These are phyloP conservation scores for Chunga burmeisteri DNA, from an alignment of 2,113 vertebrate species.

Conservation along the genomic window DNA sequence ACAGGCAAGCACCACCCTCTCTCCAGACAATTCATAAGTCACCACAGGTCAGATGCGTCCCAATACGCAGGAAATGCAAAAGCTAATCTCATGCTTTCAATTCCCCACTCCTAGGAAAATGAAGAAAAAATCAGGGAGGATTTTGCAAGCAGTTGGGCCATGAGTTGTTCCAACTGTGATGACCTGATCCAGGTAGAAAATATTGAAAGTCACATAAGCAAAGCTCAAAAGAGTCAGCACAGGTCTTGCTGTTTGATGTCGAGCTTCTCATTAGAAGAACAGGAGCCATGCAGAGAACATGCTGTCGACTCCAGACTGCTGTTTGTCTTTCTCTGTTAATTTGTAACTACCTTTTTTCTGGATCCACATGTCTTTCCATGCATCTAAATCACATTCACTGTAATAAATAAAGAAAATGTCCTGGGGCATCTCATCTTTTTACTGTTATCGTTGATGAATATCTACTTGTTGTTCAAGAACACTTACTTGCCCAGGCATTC, in stretches of 20 bases:
- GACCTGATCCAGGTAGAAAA: background rate
- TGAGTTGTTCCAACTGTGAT: background rate
- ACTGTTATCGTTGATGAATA: background rate
- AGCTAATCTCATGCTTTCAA: background rate
- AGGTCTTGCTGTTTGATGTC: background rate
- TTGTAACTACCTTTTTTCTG: background rate
- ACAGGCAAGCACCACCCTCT: background rate
- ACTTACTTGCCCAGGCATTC: constrained; percentile 16
- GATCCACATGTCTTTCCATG: background rate
- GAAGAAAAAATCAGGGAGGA: background rate
- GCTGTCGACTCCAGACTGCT: background rate
- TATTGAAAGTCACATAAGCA: background rate
- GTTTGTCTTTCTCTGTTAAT: background rate
- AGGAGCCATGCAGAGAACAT: background rate
- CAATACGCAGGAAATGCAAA: background rate
- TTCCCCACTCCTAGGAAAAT: background rate
- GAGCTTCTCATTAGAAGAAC: background rate
- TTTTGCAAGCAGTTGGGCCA: background rate
- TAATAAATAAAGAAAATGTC: constrained; percentile 2
- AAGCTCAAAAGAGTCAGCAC: background rate
- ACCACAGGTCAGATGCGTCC: background rate
- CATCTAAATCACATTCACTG: background rate
- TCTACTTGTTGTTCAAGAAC: background rate
- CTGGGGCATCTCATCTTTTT: background rate
- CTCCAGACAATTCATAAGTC: background rate